Conservation (phyloP, 30 jellyfish, hydroid and myxozoan species). For the Haliclystus octoradiatus region DNA sequence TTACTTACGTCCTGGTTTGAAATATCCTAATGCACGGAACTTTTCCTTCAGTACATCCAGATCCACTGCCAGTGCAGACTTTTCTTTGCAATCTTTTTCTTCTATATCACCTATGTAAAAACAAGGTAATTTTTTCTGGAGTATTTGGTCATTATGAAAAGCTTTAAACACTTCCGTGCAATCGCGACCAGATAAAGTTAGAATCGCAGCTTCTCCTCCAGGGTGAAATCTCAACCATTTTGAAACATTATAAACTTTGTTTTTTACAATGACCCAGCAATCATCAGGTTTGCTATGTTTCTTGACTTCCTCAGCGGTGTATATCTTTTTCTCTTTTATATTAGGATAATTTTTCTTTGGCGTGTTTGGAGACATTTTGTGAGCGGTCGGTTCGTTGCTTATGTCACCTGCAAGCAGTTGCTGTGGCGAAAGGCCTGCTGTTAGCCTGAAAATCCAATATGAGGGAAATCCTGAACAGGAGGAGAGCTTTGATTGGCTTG, state of each 20-base stretch:
- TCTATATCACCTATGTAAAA: conserved; percentile 54
- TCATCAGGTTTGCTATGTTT: conserved; percentile 58
- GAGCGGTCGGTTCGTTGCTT: too few relatives aligned
- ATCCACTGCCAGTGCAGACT: conserved; percentile 55
- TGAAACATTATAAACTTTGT: conserved; percentile 67
- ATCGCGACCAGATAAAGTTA: conserved; percentile 82
- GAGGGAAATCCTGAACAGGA: too few relatives aligned
- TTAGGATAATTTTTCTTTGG: neutral
- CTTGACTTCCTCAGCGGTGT: conserved; percentile 43
- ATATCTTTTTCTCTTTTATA: neutral
- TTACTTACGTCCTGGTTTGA: conserved; percentile 81
- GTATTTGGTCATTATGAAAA: conserved; percentile 48
- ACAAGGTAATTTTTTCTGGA: conserved; percentile 32
- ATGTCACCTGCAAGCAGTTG: too few relatives aligned
- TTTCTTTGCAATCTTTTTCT: conserved; percentile 8
- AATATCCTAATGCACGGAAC: conserved; percentile 54
- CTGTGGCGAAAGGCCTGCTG: too few relatives aligned
- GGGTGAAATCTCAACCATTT: conserved; percentile 83
- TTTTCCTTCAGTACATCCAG: conserved; percentile 28
- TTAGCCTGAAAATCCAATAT: too few relatives aligned
- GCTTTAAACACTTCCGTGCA: conserved; percentile 79
- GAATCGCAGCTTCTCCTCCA: conserved; percentile 61
- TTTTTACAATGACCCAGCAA: conserved; percentile 56
- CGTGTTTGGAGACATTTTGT: neutral
- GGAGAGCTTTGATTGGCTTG: too few relatives aligned